Evolutionary conservation across 2,888 invertebrate genomes (phyloP).

Genomic region (Celastrina argiolus): DNA sequence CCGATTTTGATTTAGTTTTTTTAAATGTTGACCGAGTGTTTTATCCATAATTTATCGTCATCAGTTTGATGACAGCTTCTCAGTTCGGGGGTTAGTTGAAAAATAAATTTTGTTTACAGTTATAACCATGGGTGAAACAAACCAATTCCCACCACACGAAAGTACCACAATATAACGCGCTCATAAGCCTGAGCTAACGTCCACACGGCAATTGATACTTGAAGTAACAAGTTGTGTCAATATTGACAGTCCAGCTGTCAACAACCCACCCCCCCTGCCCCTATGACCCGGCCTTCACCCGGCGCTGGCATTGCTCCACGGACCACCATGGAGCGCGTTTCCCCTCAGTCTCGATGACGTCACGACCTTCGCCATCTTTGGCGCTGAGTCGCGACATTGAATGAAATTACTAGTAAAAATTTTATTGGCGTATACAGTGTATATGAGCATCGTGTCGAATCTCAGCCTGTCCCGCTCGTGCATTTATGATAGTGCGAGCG

Average conservation of each 20-base stretch:
- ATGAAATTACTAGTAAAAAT: slow-evolving; percentile 3
- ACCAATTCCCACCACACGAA: neutral
- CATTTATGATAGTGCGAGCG: too few relatives aligned
- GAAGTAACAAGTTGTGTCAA: neutral
- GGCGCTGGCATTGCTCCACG: slow-evolving; percentile 25
- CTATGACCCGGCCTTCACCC: slow-evolving; percentile 32
- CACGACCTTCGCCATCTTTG: neutral
- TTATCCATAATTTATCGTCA: too few relatives aligned
- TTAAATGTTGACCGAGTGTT: too few relatives aligned
- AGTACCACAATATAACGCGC: neutral
- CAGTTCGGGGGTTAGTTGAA: too few relatives aligned
- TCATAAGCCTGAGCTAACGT: neutral
- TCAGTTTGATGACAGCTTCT: too few relatives aligned
- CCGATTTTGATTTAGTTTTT: too few relatives aligned
- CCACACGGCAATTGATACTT: neutral
- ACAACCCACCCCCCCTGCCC: neutral
- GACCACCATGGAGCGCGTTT: slow-evolving; percentile 3
- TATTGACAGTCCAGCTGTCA: neutral
- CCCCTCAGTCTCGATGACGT: neutral
- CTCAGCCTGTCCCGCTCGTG: too few relatives aligned
- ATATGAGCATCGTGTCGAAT: too few relatives aligned
- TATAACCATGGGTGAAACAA: too few relatives aligned
- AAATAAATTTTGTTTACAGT: too few relatives aligned
- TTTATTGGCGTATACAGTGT: neutral
- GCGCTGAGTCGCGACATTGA: neutral